A percentile compares a stretch with the other conserved stretches of the same genome.
These are phyloP conservation scores for Acrossocheilus wenchowensis DNA, from an alignment of 2,797 vertebrate genomes.

Conservation along the genomic window DNA sequence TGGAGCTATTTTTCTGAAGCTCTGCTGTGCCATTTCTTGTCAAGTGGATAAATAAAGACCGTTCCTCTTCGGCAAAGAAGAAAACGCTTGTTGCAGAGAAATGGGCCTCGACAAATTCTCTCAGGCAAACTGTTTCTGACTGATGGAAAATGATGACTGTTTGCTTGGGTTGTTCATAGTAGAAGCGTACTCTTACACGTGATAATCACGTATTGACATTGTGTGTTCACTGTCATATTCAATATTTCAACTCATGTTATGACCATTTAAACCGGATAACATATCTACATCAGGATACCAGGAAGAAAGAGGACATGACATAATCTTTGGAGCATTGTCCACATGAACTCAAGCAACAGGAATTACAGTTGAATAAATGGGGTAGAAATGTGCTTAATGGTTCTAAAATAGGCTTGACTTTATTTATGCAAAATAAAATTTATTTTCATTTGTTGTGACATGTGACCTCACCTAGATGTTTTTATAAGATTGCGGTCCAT, in stretches of 20 bases:
- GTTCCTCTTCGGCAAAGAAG: conserved; percentile 44
- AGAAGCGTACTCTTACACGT: neutral
- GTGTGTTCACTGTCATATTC: conserved; percentile 6
- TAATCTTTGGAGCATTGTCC: neutral
- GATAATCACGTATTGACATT: neutral
- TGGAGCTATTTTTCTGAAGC: conserved; percentile 48
- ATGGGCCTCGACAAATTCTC: neutral
- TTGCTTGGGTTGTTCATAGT: neutral
- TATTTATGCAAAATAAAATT: neutral
- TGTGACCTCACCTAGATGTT: neutral
- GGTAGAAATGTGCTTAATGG: neutral
- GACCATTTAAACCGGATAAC: neutral
- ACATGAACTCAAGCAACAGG: neutral
- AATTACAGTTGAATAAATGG: neutral
- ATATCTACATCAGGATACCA: neutral
- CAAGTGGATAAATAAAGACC: conserved; percentile 53
- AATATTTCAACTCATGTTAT: neutral
- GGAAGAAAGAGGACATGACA: neutral
- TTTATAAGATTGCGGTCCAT: neutral
- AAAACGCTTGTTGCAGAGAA: conserved; percentile 32
- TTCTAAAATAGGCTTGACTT: neutral
- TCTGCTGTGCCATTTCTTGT: conserved; percentile 58
- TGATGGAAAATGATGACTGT: conserved; percentile 14
- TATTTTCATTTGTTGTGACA: neutral
- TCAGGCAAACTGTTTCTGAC: neutral